Evolutionary conservation across 2,888 invertebrate genomes (phyloP), one percentile per base, ranked within the genome.

Genomic region (Dioctria rufipes): DNA sequence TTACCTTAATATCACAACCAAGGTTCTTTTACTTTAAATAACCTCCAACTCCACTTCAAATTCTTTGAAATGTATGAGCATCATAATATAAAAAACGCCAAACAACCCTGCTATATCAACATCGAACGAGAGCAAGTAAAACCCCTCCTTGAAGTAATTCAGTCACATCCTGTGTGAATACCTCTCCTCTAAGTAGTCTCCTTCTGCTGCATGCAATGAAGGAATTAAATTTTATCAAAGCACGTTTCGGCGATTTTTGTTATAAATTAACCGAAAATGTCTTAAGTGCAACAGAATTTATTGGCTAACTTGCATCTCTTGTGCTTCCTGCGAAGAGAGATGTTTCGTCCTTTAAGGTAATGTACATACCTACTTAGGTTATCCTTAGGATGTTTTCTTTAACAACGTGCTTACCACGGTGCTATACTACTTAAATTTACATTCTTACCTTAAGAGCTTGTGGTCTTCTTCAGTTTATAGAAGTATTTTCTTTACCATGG

Each of bases 201-300:
- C 25, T 25, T 2, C 25, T 25, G 25, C 25, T 25, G 25, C 25
- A 25, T 25, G 25, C 25, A 25, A 25, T 25, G 25, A 25, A 25
- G 25, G 37, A 51, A 69, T 69, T 69, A 51, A 69, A 69, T 69
- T 69, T 69, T 37, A 49, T 69, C 78, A 51, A 58, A 65, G 81
- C 81, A 81, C 81, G 79, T 81, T 81, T 37, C 46, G 58, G 63
- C 66, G 65, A 81, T 79, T 79, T 79, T 79, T 81, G 46, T 58
- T 71, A 66, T 81, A 81, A 81, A 81, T 81, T 81, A 81, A 73
- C 79, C 67, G 66, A 79, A 78, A 81, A 78, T 81, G 81, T 81
- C 81, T 81, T 81, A 81, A 81, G 66, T 79, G 79, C 60, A 40
- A 25, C 69, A 81, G 73, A 78, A 81, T 81, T 81, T 81, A 81